phyloP scores from a whole-genome alignment of 2,888 invertebrate species.

The Serripes groenlandicus region DNA sequence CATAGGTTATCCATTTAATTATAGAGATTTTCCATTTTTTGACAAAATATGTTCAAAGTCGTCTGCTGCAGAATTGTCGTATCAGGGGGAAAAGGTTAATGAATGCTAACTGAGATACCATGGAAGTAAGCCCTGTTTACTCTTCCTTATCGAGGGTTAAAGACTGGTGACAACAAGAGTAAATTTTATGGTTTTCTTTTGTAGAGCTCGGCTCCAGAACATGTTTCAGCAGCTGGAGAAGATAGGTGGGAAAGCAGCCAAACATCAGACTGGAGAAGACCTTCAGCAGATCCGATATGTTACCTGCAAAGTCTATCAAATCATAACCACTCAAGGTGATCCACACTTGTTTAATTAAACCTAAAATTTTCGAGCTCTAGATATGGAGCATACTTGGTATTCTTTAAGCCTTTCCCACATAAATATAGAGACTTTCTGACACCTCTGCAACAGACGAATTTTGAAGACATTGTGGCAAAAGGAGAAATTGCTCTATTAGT shows the following conservation, averaged over 20 bases:
- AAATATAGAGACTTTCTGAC: background rate
- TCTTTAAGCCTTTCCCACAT: background rate
- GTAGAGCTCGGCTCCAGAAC: constrained; percentile 78
- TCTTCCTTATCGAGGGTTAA: too few species aligned
- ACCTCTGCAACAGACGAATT: background rate
- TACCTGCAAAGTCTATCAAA: constrained; percentile 80
- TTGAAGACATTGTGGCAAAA: background rate
- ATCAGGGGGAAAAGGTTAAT: too few species aligned
- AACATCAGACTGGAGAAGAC: constrained; percentile 77
- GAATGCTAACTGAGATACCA: too few species aligned
- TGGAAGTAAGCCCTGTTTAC: background rate
- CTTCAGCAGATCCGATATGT: constrained; percentile 82
- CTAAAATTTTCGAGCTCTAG: too few species aligned
- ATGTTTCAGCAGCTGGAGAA: constrained; percentile 83
- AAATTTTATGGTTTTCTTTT: background rate
- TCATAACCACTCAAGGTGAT: constrained; percentile 80
- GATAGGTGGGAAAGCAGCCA: constrained; percentile 71
- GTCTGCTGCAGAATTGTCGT: background rate
- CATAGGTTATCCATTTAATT: background rate
- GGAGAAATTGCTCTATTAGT: background rate
- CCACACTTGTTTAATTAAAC: too few species aligned
- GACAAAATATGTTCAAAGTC: background rate
- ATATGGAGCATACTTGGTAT: too few species aligned
- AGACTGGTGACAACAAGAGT: background rate
- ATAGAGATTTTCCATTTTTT: background rate